Percentiles rank a stretch among this genome's conserved stretches.
phyloP scores from a whole-genome alignment of 2,888 invertebrate species.

The Adelphocoris suturalis region DNA sequence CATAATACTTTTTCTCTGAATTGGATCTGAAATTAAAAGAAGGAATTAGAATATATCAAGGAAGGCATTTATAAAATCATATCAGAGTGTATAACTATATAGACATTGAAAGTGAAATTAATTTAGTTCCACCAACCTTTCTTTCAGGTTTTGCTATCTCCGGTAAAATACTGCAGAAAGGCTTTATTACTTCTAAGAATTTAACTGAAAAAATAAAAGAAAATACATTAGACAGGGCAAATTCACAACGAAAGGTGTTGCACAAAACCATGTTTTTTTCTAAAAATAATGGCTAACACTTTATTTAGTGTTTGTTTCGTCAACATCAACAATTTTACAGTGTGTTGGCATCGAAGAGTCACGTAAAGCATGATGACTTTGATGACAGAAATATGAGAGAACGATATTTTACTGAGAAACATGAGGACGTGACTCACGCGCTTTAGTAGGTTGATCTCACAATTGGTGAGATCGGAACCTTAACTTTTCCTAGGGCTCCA shows the following conservation, averaged over 20 bases:
- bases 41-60: conserved; percentile 48
- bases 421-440: no score
- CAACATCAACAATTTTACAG: neutral
- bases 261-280: no score
- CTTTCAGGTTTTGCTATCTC: conserved; percentile 99
- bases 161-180: conserved; percentile 99
- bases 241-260: neutral
- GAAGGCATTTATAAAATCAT: conserved; percentile 1
- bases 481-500: no score
- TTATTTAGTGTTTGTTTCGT: neutral
- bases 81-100: neutral
- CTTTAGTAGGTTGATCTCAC: no score
- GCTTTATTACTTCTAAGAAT: conserved; percentile 99
- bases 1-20: conserved; percentile 99
- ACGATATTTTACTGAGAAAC: neutral
- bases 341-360: neutral
- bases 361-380: neutral
- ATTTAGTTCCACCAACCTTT: conserved; percentile 85
- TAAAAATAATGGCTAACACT: neutral
- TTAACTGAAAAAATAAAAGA: conserved; percentile 88
- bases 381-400: neutral
- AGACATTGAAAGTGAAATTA: neutral
- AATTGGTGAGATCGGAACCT: no score
- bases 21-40: conserved; percentile 91
- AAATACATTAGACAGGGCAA: neutral